Percentiles rank a stretch among this genome's conserved stretches.
Conservation (phyloP, 2,113 vertebrate genomes). For the Origma solitaria region DNA sequence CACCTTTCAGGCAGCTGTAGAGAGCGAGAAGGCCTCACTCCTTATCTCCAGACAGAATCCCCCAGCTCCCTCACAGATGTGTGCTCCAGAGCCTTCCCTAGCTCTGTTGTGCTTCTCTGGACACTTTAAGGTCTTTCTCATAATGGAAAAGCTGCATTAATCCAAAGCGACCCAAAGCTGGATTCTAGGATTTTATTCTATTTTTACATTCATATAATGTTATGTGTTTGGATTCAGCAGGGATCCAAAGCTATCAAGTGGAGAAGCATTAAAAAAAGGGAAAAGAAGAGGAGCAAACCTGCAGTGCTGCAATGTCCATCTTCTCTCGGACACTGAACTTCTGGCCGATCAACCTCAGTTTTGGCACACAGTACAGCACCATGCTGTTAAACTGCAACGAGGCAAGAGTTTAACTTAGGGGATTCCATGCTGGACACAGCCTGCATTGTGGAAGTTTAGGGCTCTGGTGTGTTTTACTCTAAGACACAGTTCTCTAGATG, state of each 20-base stretch:
- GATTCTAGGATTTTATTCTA: not conserved
- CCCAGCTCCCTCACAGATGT: not conserved
- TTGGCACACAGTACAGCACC: constrained; percentile 96
- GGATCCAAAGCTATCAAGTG: not conserved
- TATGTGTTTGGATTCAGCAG: not conserved
- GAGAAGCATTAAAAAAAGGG: not conserved
- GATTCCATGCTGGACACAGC: not conserved
- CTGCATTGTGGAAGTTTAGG: not conserved
- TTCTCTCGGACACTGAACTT: constrained; percentile 96
- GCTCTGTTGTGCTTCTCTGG: not conserved
- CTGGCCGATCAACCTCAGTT: constrained; percentile 92
- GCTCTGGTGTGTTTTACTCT: not conserved
- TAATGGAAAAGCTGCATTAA: not conserved
- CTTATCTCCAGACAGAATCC: not conserved
- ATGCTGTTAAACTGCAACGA: constrained; percentile 91
- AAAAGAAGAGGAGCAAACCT: constrained; percentile 75
- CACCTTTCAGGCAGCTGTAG: not conserved
- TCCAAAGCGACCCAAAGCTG: not conserved
- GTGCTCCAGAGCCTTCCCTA: not conserved
- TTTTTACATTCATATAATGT: not conserved
- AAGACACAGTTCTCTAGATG: not conserved
- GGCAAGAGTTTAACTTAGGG: not conserved
- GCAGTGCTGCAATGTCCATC: constrained; percentile 92
- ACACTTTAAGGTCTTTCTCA: not conserved
- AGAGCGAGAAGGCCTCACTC: not conserved